phyloP scores from a whole-genome alignment of 1,140 invertebrate species.

The Aleiodes sp. region DNA sequence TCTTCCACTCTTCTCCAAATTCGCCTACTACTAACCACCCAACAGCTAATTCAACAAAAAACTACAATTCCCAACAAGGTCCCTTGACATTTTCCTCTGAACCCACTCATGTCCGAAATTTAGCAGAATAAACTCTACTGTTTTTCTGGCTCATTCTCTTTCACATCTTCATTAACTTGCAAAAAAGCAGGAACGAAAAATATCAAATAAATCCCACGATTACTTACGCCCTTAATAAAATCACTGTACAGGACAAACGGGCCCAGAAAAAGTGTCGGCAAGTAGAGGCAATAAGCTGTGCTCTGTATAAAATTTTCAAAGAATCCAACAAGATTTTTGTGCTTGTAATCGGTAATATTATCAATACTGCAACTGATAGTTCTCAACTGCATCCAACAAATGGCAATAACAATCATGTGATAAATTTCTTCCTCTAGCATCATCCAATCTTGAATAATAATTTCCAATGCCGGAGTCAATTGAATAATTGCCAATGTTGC shows the following conservation, averaged over 20 bases:
- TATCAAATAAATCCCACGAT: neutral
- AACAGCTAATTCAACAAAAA: no score
- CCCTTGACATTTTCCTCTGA: no score
- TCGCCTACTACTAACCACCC: no score
- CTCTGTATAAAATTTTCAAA: constrained; percentile 62
- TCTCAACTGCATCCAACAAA: constrained; percentile 69
- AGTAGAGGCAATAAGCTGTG: constrained; percentile 81
- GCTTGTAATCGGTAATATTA: constrained; percentile 48
- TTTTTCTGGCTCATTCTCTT: no score
- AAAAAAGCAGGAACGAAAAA: neutral
- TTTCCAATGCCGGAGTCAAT: constrained; percentile 50
- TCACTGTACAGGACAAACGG: constrained; percentile 81
- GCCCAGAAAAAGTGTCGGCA: constrained; percentile 81
- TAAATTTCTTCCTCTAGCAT: constrained; percentile 51
- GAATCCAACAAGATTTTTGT: constrained; percentile 44
- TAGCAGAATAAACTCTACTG: no score
- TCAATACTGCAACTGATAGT: constrained; percentile 69
- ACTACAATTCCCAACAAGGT: no score
- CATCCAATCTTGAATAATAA: constrained; percentile 46
- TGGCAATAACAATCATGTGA: constrained; percentile 58
- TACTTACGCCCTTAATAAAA: constrained; percentile 69
- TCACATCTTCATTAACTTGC: neutral
- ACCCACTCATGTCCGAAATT: no score
- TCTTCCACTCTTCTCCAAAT: no score
- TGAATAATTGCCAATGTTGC: constrained; percentile 55